phyloP scores from a whole-genome alignment of 2,888 invertebrate genomes.

The Drosophila flavopinicola region DNA sequence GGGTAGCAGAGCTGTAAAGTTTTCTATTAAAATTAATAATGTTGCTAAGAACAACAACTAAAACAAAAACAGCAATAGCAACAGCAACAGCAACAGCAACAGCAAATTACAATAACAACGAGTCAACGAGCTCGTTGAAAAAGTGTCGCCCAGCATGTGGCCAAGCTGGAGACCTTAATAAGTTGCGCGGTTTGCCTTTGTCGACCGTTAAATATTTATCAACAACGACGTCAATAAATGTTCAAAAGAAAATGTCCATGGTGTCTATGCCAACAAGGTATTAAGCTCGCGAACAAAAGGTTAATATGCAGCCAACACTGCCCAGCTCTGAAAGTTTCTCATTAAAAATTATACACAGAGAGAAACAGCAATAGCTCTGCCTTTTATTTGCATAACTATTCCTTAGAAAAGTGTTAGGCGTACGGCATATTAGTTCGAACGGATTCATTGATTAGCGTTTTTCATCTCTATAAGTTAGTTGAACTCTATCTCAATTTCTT shows the following conservation, averaged over 20 bases:
- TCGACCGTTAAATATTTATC: conserved; percentile 68
- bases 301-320: conserved; percentile 19
- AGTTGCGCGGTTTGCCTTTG: conserved; percentile 63
- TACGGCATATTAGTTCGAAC: too few relatives aligned
- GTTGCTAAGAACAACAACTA: conserved; percentile 64
- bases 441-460: too few relatives aligned
- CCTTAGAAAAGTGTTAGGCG: too few relatives aligned
- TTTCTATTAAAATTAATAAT: conserved; percentile 83
- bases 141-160: conserved; percentile 59
- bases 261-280: conserved; percentile 39
- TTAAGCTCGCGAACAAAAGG: conserved; percentile 18
- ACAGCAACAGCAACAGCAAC: conserved; percentile 17
- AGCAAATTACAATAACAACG: conserved; percentile 49
- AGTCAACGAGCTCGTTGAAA: conserved; percentile 57
- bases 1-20: conserved; percentile 49
- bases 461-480: neutral
- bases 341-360: neutral
- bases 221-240: conserved; percentile 67
- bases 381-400: too few relatives aligned
- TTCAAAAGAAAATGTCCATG: conserved; percentile 45
- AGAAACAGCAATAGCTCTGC: neutral
- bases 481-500: too few relatives aligned
- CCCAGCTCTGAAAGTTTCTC: neutral
- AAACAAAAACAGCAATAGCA: conserved; percentile 33
- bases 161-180: conserved; percentile 51